phyloP scores from a whole-genome alignment of 2,797 vertebrate genomes.

The Pangasius mekongensis region DNA sequence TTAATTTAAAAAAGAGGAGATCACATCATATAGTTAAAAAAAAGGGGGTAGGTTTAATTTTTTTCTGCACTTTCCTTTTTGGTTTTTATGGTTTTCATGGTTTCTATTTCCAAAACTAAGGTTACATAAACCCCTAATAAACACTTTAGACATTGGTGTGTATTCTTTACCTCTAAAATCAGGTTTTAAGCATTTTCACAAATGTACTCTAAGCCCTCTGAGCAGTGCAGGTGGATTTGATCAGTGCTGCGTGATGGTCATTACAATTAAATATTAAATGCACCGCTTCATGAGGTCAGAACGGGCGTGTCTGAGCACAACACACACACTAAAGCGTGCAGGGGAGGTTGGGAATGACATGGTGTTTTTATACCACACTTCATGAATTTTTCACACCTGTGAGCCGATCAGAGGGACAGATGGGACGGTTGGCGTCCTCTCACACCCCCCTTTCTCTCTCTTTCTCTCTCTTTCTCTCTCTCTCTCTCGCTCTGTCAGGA shows the following conservation, averaged over 20 bases:
- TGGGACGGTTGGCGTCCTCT: conserved; percentile 20
- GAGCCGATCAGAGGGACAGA: conserved; percentile 44
- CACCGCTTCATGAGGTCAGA: background rate
- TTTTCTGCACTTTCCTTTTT: no score
- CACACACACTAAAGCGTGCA: background rate
- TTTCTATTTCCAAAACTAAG: background rate
- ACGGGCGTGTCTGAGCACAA: background rate
- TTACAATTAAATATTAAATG: background rate
- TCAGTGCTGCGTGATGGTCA: background rate
- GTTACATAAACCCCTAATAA: background rate
- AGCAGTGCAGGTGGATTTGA: background rate
- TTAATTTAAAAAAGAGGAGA: no score
- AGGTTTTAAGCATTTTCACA: background rate
- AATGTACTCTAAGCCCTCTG: background rate
- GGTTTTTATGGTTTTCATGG: background rate
- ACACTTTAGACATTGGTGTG: background rate
- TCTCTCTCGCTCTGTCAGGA: background rate
- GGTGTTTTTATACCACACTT: background rate
- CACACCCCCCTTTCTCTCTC: background rate
- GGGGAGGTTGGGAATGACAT: background rate
- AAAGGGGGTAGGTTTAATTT: no score
- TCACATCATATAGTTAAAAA: no score
- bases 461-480: background rate
- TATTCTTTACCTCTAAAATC: background rate
- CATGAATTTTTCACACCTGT: conserved; percentile 52